phyloP scores from a whole-genome alignment of 1,140 invertebrate species.

The Drosophila sulfurigaster region DNA sequence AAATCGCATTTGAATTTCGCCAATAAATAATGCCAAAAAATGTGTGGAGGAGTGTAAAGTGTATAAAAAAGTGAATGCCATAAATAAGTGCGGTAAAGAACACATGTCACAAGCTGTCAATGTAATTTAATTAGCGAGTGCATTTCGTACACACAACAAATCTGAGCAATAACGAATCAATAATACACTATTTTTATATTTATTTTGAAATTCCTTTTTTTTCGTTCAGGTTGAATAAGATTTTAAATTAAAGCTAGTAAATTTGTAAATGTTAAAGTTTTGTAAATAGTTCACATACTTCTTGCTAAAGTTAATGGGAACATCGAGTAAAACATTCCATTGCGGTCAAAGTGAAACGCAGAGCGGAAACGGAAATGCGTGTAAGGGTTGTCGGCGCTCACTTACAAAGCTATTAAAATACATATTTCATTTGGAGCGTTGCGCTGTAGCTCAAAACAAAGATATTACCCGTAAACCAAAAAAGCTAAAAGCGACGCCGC shows the following conservation, averaged over 20 bases:
- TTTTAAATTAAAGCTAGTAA: too few relatives aligned
- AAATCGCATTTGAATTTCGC: conserved; percentile 15
- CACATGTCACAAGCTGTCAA: conserved; percentile 43
- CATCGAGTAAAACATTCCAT: too few relatives aligned
- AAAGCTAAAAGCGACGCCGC: conserved; percentile 51
- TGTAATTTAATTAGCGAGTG: conserved; percentile 47
- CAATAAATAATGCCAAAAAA: conserved; percentile 38
- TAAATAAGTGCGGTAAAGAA: conserved; percentile 67
- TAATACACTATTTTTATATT: conserved; percentile 5
- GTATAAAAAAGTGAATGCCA: conserved; percentile 56
- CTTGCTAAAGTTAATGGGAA: too few relatives aligned
- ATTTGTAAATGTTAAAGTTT: too few relatives aligned
- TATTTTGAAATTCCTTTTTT: background rate
- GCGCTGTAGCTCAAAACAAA: conserved; percentile 1
- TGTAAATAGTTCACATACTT: too few relatives aligned
- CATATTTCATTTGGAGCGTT: conserved; percentile 2
- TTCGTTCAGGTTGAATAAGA: background rate
- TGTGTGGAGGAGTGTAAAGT: conserved; percentile 28
- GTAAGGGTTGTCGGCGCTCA: conserved; percentile 14
- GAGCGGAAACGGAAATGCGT: conserved; percentile 36
- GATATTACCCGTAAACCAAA: background rate
- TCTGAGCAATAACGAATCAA: background rate
- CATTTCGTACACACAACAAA: background rate
- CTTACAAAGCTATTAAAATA: conserved; percentile 15
- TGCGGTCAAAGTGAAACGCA: background rate